Base-by-base conservation (phyloP, 23 tunicate genomes). In the Diplosoma virens region DNA sequence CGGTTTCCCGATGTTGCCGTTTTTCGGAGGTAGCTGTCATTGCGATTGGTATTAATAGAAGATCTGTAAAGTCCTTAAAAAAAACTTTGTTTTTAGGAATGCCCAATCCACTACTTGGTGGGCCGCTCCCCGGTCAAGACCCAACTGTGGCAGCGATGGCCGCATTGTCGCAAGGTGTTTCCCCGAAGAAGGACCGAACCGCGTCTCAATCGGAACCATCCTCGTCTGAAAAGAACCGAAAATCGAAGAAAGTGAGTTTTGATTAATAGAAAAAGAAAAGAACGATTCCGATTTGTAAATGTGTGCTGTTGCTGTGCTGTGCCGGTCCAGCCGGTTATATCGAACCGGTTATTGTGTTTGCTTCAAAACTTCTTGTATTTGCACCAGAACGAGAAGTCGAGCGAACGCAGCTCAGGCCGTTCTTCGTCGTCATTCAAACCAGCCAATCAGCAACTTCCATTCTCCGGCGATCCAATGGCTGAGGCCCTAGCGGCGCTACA, bases 1-100 rank as follows among this genome's bases (percentile, higher is more conserved):
- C n/a, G 82, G 84, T 17, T 47, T 77, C 21, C 89, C 89, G 32
- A 76, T 84, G 82, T 56, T 84, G 16, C 89, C 82, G 5, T 84
- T 84, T 47, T 76, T 84, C 36, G 89, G 89, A 37, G 89, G 89
- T 84, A 20, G 71, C 35, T 64, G 34, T 64, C 6, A 55, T 55
- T 16, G 17, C 50, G 9, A 41, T 41, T 14, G 11, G n/a, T n/a
- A n/a, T n/a, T 41, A 41, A 14, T 41, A 41, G 50, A 41, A 41
- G 9, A 14, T 58, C n/a, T 11, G 7, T 9, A 58, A 20, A 20
- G n/a, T 6, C 65, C 24, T 58, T 58, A 6, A 58, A n/a, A 58
- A 58, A 58, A 9, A 22, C 11, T 46, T n/a, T n/a, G n/a, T n/a
- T n/a, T n/a, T 5, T 33, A 67, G 88, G 88, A 0, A 18, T 83